Evolutionary conservation across 2,113 vertebrate genomes (phyloP).

Genomic region (Oxyura jamaicensis): DNA sequence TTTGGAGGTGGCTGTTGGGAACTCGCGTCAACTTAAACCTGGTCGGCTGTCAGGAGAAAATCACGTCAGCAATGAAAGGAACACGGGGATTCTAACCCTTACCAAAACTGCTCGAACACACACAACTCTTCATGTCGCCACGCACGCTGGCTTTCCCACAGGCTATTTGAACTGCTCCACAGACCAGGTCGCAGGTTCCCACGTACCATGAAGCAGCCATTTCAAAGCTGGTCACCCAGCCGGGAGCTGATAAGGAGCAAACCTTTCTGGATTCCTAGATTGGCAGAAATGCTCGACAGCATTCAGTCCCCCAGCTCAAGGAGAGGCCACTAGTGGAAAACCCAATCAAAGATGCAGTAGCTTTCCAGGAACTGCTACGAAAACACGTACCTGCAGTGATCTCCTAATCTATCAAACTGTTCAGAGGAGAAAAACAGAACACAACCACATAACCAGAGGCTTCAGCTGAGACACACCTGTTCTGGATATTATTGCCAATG

Average conservation of each 20-base stretch:
- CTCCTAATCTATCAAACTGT: background rate
- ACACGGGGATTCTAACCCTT: background rate
- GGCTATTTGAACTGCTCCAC: background rate
- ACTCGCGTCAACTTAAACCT: background rate
- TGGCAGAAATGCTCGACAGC: background rate
- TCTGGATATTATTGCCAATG: background rate
- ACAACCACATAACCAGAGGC: background rate
- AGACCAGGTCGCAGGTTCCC: background rate
- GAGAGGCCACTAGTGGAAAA: background rate
- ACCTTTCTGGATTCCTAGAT: background rate
- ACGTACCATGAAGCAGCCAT: fast-evolving
- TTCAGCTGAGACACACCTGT: background rate
- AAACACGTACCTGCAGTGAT: background rate
- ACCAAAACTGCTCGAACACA: background rate
- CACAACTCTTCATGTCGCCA: background rate
- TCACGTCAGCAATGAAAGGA: background rate
- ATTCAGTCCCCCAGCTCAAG: background rate
- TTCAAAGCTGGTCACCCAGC: background rate
- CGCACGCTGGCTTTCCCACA: background rate
- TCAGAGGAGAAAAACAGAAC: background rate
- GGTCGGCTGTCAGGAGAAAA: background rate
- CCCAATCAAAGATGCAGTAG: background rate
- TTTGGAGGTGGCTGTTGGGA: background rate
- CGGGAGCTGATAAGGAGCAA: background rate
- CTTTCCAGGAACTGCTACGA: background rate